Percentiles rank a stretch among this genome's conserved stretches.
Evolutionary conservation across 2,113 vertebrate genomes (phyloP).

Genomic region (Egretta garzetta): DNA sequence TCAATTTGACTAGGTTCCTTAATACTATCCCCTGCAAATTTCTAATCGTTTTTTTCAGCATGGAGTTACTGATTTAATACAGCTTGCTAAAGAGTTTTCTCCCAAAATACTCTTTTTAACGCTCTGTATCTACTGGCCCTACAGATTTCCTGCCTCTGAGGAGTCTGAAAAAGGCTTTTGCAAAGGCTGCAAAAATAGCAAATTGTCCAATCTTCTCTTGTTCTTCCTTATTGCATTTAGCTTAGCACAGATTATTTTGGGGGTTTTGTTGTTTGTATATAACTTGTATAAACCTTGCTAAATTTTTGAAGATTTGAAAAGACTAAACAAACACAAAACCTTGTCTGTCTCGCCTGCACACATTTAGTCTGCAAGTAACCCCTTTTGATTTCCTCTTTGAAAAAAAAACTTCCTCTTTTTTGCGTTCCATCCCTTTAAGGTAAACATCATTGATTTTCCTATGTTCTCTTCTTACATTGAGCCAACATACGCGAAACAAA

Average conservation of each 20-base stretch:
- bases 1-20: neutral
- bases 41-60: neutral
- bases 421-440: neutral
- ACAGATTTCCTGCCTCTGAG: neutral
- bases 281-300: neutral
- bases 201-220: neutral
- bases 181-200: neutral
- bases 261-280: neutral
- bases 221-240: neutral
- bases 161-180: neutral
- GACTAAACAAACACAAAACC: neutral
- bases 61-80: neutral
- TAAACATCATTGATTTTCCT: neutral
- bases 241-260: neutral
- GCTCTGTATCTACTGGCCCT: neutral
- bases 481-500: rapidly evolving
- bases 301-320: neutral
- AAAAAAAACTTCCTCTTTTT: neutral
- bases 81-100: neutral
- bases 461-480: neutral
- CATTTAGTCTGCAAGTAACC: neutral
- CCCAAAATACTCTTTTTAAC: neutral
- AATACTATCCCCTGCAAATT: neutral
- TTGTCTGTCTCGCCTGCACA: rapidly evolving
- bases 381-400: neutral